Evolutionary conservation across 2,797 vertebrate genomes (phyloP), one percentile per base, ranked within the genome.

Genomic region (Oryzias dopingdopingensis): DNA sequence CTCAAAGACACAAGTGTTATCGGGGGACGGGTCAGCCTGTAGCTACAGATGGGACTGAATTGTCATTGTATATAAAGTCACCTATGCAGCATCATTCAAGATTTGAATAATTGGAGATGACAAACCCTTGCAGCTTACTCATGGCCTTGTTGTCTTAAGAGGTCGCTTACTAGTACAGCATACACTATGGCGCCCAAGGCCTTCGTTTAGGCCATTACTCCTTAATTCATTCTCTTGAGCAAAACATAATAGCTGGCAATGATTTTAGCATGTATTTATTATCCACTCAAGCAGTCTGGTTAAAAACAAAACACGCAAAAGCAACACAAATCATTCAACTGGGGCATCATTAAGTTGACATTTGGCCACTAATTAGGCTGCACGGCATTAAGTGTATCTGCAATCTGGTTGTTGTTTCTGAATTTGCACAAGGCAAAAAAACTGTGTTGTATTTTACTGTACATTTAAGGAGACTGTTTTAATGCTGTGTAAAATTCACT

Each of bases 41-140:
- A 86, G 88, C 77, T 67, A 79, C 69, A 68, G 61, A 80, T 71
- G 72, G 65, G 81, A 88, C 86, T 85, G 87, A 86, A 88, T 85
- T 90, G 89, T 89, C 90, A 88, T 87, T 79, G 87, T 83, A 74
- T 74, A 47, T 89, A 87, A 90, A 87, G 88, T 90, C 90, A 87
- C 82, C 68, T 68, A 59, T 62, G 70, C 79, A 80, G 67, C 83
- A 61, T 88, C 88, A 87, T 70, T 87, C 87, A 81, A 69, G 32
- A 84, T 90, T 85, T 88, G 71, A 89, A 90, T 92, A 89, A 91
- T 84, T 42, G 32, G 41, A 54, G 52, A 23, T 82, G 90, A 88
- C 84, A 85, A 60, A 59, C 67, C 81, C 90, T 87, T 26, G 62
- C 66, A 86, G 87, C 77, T 22, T 41, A 53, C 52, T 54, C 67